Evolutionary conservation across 2,113 vertebrate species (phyloP).

Genomic region (Nothoprocta perdicaria): DNA sequence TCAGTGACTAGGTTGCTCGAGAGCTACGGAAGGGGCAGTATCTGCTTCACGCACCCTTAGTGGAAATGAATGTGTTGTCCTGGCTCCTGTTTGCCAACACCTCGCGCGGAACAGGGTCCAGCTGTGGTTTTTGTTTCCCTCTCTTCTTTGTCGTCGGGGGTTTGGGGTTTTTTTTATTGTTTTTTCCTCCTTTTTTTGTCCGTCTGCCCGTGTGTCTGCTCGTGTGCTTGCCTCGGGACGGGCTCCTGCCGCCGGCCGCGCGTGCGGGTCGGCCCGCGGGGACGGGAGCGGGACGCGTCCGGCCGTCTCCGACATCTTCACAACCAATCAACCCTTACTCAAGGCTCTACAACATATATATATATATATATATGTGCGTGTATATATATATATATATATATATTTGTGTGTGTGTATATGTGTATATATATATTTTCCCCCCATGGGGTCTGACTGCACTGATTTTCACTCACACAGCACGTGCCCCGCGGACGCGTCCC

Average conservation of each 20-base stretch:
- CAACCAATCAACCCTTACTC: constrained; percentile 77
- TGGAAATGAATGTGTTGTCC: constrained; percentile 69
- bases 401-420: constrained; percentile 58
- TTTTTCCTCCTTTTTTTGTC: no score
- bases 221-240: no score
- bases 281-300: no score
- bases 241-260: no score
- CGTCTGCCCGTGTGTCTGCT: no score
- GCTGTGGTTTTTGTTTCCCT: constrained; percentile 50
- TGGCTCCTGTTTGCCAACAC: constrained; percentile 66
- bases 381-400: constrained; percentile 32
- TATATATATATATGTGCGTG: constrained; percentile 37
- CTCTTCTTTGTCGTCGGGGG: neutral
- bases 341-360: constrained; percentile 35
- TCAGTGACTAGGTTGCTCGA: constrained; percentile 65
- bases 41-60: constrained; percentile 64
- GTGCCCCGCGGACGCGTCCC: constrained; percentile 76
- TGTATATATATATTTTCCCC: constrained; percentile 61
- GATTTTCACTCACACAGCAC: constrained; percentile 79
- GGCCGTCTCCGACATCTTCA: constrained; percentile 71
- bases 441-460: constrained; percentile 83
- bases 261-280: no score
- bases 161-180: no score
- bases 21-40: constrained; percentile 65
- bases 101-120: constrained; percentile 60